A percentile compares a stretch with the other conserved stretches of the same genome.
Conservation (phyloP, 2,113 vertebrate species). For the Hystrix brachyura region DNA sequence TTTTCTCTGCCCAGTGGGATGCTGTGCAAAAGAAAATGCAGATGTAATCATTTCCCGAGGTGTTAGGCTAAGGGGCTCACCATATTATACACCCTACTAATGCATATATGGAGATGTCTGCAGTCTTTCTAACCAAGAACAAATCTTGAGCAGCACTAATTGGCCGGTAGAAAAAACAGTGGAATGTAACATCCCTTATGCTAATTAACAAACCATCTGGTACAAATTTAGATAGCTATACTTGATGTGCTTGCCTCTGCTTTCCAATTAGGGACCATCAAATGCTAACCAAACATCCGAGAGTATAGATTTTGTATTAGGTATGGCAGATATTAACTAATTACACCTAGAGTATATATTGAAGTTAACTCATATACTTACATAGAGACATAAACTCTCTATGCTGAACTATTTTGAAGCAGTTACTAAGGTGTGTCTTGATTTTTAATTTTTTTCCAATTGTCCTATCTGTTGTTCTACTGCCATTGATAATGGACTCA, state of each 20-base stretch:
- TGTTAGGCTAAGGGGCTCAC: not conserved
- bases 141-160: not conserved
- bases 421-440: not conserved
- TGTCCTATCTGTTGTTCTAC: not conserved
- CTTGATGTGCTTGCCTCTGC: not conserved
- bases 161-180: not conserved
- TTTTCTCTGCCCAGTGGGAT: slow-evolving; percentile 50
- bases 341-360: not conserved
- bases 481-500: not conserved
- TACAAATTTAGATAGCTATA: slow-evolving; percentile 12
- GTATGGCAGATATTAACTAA: not conserved
- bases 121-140: not conserved
- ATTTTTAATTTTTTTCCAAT: not conserved
- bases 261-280: not conserved
- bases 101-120: not conserved
- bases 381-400: not conserved
- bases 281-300: slow-evolving; percentile 21
- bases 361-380: not conserved
- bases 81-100: not conserved
- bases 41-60: not conserved
- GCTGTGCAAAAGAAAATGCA: slow-evolving; percentile 49
- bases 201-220: slow-evolving; percentile 57
- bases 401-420: slow-evolving; percentile 34
- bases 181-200: not conserved
- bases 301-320: slow-evolving; percentile 33